These are phyloP conservation scores for Pantala flavescens DNA, from an alignment of 1,140 invertebrate genomes.

Conservation along the genomic window DNA sequence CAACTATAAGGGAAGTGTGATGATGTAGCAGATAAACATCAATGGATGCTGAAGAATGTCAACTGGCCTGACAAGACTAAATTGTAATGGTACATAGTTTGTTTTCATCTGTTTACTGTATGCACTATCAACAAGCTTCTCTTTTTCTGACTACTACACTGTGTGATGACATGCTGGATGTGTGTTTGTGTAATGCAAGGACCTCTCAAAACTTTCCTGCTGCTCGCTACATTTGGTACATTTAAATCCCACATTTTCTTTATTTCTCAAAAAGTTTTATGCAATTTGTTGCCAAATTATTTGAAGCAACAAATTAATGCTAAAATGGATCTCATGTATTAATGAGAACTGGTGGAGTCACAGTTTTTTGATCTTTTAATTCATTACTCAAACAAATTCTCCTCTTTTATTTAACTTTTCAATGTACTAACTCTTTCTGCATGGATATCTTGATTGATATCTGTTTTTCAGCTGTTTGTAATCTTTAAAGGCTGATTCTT, in stretches of 20 bases:
- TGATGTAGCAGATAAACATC: not conserved
- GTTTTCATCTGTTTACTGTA: constrained; percentile 12
- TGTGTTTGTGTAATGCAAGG: constrained; percentile 40
- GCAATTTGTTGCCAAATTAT: constrained; percentile 20
- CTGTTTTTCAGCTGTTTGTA: constrained; percentile 20
- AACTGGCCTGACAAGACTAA: constrained; percentile 4
- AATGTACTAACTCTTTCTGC: constrained; percentile 20
- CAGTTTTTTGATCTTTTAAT: constrained; percentile 19
- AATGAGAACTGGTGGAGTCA: constrained; percentile 15
- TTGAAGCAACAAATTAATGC: constrained; percentile 14
- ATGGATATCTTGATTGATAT: constrained; percentile 20
- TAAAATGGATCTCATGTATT: constrained; percentile 9
- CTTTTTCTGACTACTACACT: constrained; percentile 15
- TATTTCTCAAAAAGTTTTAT: constrained; percentile 19
- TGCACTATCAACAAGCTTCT: constrained; percentile 15
- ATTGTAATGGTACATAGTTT: constrained; percentile 5
- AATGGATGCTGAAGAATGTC: constrained; percentile 5
- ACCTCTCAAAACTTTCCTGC: constrained; percentile 60
- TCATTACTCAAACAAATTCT: constrained; percentile 16
- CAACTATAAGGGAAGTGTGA: not conserved
- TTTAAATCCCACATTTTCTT: constrained; percentile 15
- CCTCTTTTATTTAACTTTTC: constrained; percentile 12
- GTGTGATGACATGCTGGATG: constrained; percentile 15
- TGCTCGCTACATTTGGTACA: constrained; percentile 22
- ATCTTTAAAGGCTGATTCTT: constrained; percentile 18